A percentile compares a stretch with the other conserved stretches of the same genome.
Conservation (phyloP, 2,888 invertebrate species). For the Ecdyonurus torrentis region DNA sequence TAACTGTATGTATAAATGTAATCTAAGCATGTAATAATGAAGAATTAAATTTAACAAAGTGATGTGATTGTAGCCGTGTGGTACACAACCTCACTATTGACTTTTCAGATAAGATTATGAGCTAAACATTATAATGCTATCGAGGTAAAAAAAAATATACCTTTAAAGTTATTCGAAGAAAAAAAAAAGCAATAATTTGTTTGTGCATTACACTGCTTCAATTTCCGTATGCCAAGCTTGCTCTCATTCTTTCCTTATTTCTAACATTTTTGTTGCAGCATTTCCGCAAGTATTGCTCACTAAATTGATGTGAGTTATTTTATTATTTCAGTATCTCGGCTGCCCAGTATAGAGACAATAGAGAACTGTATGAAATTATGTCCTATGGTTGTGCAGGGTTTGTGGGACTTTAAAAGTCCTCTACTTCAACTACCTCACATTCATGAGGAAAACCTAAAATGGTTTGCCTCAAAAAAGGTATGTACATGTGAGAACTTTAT, state of each 20-base stretch:
- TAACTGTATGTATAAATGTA: no score
- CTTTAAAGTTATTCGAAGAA: no score
- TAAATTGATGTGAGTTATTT: background rate
- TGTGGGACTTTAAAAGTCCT: conserved; percentile 92
- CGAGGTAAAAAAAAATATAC: no score
- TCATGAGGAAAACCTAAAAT: conserved; percentile 74
- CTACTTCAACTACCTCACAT: conserved; percentile 88
- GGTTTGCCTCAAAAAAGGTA: conserved; percentile 67
- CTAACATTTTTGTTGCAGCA: background rate
- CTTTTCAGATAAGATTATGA: no score
- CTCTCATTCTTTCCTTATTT: background rate
- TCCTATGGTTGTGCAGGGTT: conserved; percentile 92
- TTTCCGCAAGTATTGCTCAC: background rate
- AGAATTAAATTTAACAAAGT: no score
- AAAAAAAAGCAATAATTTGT: no score
- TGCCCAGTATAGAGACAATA: conserved; percentile 83
- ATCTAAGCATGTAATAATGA: no score
- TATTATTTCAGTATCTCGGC: conserved; percentile 43
- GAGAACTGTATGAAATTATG: conserved; percentile 96
- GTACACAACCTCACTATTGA: no score
- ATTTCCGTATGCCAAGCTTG: no score
- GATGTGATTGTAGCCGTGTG: no score
- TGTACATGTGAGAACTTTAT: conserved; percentile 9
- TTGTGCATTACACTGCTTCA: no score
- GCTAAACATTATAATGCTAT: no score